A percentile compares a stretch with the other conserved stretches of the same genome.
phyloP scores from a whole-genome alignment of 2,797 vertebrate species.

The Distichodus sexfasciatus region DNA sequence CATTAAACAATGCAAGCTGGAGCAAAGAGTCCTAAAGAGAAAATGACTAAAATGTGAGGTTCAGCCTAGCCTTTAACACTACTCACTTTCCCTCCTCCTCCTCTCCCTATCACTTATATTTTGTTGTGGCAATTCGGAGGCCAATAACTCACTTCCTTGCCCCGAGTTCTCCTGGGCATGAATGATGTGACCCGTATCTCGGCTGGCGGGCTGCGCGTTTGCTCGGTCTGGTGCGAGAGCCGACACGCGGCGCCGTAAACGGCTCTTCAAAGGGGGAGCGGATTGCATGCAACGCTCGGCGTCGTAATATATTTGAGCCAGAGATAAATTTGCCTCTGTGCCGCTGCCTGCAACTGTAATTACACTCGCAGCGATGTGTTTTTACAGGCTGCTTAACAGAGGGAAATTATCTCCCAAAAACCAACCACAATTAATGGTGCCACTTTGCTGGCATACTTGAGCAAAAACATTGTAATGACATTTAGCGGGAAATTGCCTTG shows the following conservation, averaged over 20 bases:
- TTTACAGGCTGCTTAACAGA: conserved; percentile 78
- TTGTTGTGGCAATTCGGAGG: conserved; percentile 30
- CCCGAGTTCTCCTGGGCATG: conserved; percentile 11
- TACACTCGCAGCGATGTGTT: conserved; percentile 73
- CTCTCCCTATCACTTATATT: conserved; percentile 10
- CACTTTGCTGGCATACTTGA: conserved; percentile 68
- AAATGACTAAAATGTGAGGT: background rate
- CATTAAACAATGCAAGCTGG: no score
- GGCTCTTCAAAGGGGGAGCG: conserved; percentile 65
- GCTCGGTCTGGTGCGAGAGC: conserved; percentile 60
- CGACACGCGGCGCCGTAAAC: conserved; percentile 57
- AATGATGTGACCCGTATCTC: conserved; percentile 29
- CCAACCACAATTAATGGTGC: conserved; percentile 81
- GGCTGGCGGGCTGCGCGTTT: conserved; percentile 48
- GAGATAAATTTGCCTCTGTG: conserved; percentile 72
- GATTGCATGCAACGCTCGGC: conserved; percentile 50
- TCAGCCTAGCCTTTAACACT: background rate
- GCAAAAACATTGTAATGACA: conserved; percentile 72
- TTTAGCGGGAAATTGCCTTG: conserved; percentile 74
- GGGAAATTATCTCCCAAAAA: conserved; percentile 78
- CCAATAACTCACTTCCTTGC: conserved; percentile 3
- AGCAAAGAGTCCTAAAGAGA: no score
- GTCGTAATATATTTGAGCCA: conserved; percentile 61
- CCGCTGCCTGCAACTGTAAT: conserved; percentile 73
- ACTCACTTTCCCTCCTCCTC: background rate